Evolutionary conservation across 2,888 invertebrate species (phyloP), one percentile per base, ranked within the genome.

Genomic region (Drosophila picticornis): DNA sequence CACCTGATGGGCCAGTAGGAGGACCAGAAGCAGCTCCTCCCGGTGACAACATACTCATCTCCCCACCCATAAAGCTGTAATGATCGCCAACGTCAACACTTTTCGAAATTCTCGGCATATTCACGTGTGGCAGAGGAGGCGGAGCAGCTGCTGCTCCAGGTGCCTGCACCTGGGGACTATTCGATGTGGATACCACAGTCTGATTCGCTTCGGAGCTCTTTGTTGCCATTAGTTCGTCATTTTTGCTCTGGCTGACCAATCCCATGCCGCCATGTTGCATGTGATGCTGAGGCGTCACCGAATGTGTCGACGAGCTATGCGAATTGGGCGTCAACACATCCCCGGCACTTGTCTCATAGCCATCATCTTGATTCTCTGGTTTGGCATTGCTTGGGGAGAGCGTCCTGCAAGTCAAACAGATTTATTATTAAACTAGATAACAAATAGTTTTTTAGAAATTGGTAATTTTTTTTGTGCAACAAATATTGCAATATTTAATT

Each of bases 41-140:
- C 58, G 86, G 77, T 9, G 91, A 84, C 61, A 88, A 80, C 63
- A 91, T 79, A 1, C 90, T 90, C 72, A 92, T 88, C 64, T 97
- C 96, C 91, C 97, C 97, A 92, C 97, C 96, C 77, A 97, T 97
- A 93, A 97, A 97, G 91, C 96, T 96, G 93, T 97, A 97, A 4
- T 97, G 97, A 93, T 97, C 97, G 6, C 51, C 34, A 19, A 55
- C 58, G 10, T 75, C 71, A 13, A 75, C 63, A 38, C 55, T 75
- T 51, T 59, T 71, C 1, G 68, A 40, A 19, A 56, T 52, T n/a
- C 57, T 32, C 9, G 58, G 11, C 16, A 46, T 25, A 50, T 36
- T 58, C 1, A 46, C 25, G 4, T 46, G 46, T 25, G 46, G 16
- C 7, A 25, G 16, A 25, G 46, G 25, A 25, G 16, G 46, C 13